Conservation (phyloP, 2,113 vertebrate species). For the Dryoscopus gambensis region DNA sequence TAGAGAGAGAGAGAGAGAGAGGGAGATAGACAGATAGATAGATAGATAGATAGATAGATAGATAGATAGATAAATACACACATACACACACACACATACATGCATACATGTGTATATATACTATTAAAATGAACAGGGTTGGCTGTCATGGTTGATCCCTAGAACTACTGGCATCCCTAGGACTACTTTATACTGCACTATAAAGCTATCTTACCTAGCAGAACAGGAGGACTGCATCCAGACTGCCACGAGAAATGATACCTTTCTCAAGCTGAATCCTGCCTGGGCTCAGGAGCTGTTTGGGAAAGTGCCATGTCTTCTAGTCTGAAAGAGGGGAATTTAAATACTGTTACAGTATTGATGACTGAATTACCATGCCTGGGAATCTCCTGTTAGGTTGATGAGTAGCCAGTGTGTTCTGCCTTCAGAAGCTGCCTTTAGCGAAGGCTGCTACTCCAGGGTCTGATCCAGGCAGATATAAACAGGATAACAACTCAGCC, state of each 20-base stretch:
- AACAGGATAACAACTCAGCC: neutral
- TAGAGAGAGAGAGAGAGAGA: neutral
- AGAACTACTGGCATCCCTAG: neutral
- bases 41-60: neutral
- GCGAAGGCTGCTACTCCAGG: neutral
- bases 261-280: neutral
- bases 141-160: neutral
- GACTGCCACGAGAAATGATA: accelerated
- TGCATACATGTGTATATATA: neutral
- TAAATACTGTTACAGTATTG: neutral
- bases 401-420: neutral
- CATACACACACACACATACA: neutral
- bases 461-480: neutral
- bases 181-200: neutral
- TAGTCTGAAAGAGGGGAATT: neutral
- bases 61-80: neutral
- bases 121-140: neutral
- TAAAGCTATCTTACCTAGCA: neutral
- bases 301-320: neutral
- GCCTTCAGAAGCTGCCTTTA: neutral
- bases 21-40: neutral
- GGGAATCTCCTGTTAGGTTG: neutral
- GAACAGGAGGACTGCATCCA: neutral
- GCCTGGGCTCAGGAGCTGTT: neutral
- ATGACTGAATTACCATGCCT: neutral